Base-by-base conservation (phyloP, 2,888 invertebrate genomes). In the Bombylius major region DNA sequence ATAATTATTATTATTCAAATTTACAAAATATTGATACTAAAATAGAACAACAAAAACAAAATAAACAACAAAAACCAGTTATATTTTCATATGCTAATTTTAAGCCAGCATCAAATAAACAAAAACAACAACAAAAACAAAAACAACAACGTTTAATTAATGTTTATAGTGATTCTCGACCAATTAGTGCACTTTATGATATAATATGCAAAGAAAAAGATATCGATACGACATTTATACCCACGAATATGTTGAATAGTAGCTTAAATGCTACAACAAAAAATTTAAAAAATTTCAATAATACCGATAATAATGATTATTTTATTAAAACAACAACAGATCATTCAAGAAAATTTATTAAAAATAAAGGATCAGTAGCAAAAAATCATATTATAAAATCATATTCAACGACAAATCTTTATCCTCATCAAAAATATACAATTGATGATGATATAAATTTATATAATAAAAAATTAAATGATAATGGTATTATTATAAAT, bases 141-240 rank as follows among this genome's bases (percentile, higher is more conserved):
- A 68, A n/a, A 23, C 23, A 23, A 23, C 69, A 68, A 57, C 67
- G 70, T 8, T 69, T 68, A 45, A 70, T 72, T 58, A 67, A 72
- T 58, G 72, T 72, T 56, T 70, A 72, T 57, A 72, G 72, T 61
- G 72, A 72, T 58, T 71, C 72, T 60, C 71, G 73, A 58, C 73
- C 72, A 8, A 72, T 72, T 14, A 73, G 72, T 65, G 71, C 72
- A 42, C 65, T 73, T 56, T 73, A 73, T 63, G 72, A 73, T 58
- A 73, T 73, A 73, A 73, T 73, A 72, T 73, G 72, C 72, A 73
- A 73, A 66, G 73, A 73, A 67, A 71, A 72, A 62, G 71, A 71
- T 57, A 65, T 69, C 57, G 23, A 23, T 23, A 23, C 23, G 68
- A 70, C 60, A 58, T 59, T 56, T 58, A 61, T 51, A 23, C 23